phyloP scores from a whole-genome alignment of 1,140 invertebrate species.

The Bradysia coprophila region DNA sequence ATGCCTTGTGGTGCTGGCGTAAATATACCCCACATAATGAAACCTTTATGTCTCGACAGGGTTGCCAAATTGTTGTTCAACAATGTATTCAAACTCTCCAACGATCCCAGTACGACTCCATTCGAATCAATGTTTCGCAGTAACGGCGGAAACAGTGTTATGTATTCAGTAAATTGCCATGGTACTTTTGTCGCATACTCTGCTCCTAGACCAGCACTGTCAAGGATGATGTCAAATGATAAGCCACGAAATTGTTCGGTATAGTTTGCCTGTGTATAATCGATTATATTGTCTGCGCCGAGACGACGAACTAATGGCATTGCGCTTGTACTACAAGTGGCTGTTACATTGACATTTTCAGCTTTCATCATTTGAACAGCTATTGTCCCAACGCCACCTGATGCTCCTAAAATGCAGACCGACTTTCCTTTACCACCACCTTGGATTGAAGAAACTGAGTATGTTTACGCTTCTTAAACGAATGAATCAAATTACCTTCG shows the following conservation, averaged over 20 bases:
- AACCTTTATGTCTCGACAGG: conserved; percentile 27
- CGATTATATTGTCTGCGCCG: conserved; percentile 56
- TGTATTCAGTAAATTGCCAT: conserved; percentile 55
- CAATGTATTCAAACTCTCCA: conserved; percentile 35
- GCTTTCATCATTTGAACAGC: conserved; percentile 68
- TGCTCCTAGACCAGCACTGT: conserved; percentile 56
- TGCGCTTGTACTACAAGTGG: conserved; percentile 59
- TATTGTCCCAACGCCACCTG: conserved; percentile 76
- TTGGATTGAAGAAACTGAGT: not conserved
- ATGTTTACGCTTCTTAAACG: not conserved
- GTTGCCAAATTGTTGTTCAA: conserved; percentile 32
- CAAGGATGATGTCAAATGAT: conserved; percentile 66
- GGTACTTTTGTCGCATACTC: conserved; percentile 33
- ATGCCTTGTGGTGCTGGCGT: conserved; percentile 42
- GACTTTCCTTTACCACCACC: conserved; percentile 32
- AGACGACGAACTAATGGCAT: conserved; percentile 41
- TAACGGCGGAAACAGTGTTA: conserved; percentile 69
- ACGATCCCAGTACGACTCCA: conserved; percentile 43
- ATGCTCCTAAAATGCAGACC: conserved; percentile 72
- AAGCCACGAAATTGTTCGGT: conserved; percentile 21
- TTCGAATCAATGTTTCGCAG: conserved; percentile 60
- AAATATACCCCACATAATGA: conserved; percentile 66
- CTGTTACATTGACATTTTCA: conserved; percentile 47
- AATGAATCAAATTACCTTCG: not conserved
- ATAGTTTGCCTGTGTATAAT: conserved; percentile 50